Evolutionary conservation across 37 sponge, comb jelly and placozoan species (phyloP).

Genomic region (Chondrilla cf. caribensis): DNA sequence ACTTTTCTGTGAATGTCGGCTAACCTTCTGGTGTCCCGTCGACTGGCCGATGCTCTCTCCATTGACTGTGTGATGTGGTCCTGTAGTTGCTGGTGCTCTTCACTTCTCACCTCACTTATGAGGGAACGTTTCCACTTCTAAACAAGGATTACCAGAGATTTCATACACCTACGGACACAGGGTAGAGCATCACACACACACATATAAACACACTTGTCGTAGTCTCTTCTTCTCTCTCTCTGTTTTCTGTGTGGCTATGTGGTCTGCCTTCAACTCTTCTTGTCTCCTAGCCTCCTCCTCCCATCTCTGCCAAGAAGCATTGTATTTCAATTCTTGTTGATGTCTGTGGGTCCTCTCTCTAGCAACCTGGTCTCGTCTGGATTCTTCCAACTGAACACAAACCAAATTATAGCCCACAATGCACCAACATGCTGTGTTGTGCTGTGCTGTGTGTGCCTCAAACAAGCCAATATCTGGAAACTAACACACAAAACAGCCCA

Average conservation of each 20-base stretch:
- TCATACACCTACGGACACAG: background rate
- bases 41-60: background rate
- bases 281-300: background rate
- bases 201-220: background rate
- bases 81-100: background rate
- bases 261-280: background rate
- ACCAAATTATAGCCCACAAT: too few species aligned
- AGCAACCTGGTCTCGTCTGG: too few species aligned
- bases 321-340: background rate
- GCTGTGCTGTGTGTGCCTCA: too few species aligned
- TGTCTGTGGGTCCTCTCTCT: too few species aligned
- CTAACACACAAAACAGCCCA: background rate
- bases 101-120: background rate
- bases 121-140: background rate
- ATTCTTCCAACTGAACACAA: too few species aligned
- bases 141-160: background rate
- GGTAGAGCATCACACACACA: background rate
- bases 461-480: too few species aligned
- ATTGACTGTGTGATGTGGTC: background rate
- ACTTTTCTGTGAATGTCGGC: background rate
- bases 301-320: background rate
- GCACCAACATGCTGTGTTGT: too few species aligned
- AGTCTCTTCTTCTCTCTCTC: background rate
- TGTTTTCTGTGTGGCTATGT: background rate
- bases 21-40: background rate